phyloP scores from a whole-genome alignment of 2,797 vertebrate genomes.

The Chiloscyllium punctatum region DNA sequence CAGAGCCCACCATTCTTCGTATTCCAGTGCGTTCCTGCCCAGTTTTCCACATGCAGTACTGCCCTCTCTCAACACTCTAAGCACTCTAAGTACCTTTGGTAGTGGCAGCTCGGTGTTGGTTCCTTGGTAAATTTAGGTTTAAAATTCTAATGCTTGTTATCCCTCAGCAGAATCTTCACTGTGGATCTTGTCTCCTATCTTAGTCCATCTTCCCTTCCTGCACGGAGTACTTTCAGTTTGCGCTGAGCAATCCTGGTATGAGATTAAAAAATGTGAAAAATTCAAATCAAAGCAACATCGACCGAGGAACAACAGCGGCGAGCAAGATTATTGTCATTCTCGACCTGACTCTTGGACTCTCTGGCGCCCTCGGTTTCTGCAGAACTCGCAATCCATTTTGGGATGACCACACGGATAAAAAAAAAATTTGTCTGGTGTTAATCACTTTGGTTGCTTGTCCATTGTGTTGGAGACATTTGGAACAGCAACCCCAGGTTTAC shows the following conservation, averaged over 20 bases:
- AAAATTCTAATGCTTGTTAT: too few species aligned
- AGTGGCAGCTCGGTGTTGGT: too few species aligned
- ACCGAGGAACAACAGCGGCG: background rate
- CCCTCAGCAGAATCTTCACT: background rate
- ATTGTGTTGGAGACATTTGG: background rate
- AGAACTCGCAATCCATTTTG: background rate
- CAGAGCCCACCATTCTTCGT: background rate
- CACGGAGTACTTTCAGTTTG: background rate
- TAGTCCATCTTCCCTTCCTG: background rate
- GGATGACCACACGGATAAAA: background rate
- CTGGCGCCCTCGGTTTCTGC: background rate
- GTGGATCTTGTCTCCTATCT: background rate
- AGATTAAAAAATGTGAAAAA: background rate
- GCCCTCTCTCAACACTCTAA: too few species aligned
- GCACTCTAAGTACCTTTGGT: too few species aligned
- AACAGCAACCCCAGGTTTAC: background rate
- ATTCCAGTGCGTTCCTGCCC: too few species aligned
- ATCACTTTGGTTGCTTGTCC: background rate
- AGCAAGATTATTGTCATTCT: background rate
- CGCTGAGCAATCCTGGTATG: background rate
- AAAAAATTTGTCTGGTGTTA: background rate
- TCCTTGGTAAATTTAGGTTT: background rate
- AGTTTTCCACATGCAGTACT: too few species aligned
- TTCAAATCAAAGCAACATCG: background rate
- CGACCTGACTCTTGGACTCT: background rate